Evolutionary conservation across 1,140 invertebrate genomes (phyloP), one percentile per base, ranked within the genome.

Genomic region (Steinernema khuongi): DNA sequence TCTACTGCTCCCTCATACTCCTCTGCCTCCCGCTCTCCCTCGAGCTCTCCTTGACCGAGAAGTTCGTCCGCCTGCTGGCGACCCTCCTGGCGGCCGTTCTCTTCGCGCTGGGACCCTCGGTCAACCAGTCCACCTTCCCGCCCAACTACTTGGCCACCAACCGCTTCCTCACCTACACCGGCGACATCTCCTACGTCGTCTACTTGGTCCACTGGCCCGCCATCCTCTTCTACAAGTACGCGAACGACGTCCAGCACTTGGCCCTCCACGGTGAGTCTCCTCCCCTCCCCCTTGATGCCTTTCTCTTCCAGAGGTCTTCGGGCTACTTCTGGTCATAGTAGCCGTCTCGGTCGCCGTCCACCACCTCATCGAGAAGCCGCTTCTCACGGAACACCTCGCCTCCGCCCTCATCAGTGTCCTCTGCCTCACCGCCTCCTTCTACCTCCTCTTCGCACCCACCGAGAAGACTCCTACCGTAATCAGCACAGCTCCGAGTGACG

Each of bases 191-290:
- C 69, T 74, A 74, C 41, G 29, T 44, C 29, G 26, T 74, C 22
- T 74, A 74, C 32, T 28, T 74, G 26, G 71, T 74, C 32, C 72
- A 74, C 43, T 74, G 72, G 72, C 72, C 72, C 17, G 19, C 73
- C 11, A 74, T 74, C 33, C 67, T 74, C 18, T 32, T 31, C 29
- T 31, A 36, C 30, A 74, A 74, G 36, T 74, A 74, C 36, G 36
- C n/a, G 7, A 41, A 41, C 36, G 36, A 41, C 36, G 36, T 41
- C 36, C 7, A 41, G 36, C 7, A 41, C 36, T n/a, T 41, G 36
- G 36, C 7, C 36, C 36, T 41, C 36, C n/a, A 11, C n/a, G 36
- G 36, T 41, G 36, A 11, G 36, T 7, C 7, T 7, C 36, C n/a
- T 41, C 36, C 36, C n/a, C 36, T 41, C 36, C 36, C n/a, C 36